Evolutionary conservation across 2,797 vertebrate genomes (phyloP), one percentile per base, ranked within the genome.

Genomic region (Xyrichtys novacula): DNA sequence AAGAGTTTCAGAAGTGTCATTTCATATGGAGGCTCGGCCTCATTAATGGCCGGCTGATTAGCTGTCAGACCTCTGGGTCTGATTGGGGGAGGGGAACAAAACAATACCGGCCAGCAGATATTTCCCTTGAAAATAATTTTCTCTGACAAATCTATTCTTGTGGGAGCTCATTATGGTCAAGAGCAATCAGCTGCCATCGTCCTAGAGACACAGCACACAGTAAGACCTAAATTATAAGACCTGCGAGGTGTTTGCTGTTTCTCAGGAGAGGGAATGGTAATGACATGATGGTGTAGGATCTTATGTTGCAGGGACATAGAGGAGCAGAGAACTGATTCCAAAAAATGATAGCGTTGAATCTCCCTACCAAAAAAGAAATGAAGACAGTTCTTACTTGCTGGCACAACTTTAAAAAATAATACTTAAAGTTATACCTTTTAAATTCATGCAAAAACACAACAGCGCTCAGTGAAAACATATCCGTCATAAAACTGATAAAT

Each of bases 81-180:
- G 79, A 85, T 71, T 67, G 62, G 52, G 61, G 47, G 52, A 25
- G 52, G 61, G 47, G 52, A 25, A 40, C 72, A 46, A 74, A 73
- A 58, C 78, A 79, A 86, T 0, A 7, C 48, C n/a, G 36, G 50
- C 43, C 73, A 70, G 8, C 31, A 25, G 75, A 87, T 88, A 89
- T 87, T 90, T 91, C 84, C 87, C 84, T 55, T 26, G 87, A 83
- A 90, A 84, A 90, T 82, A 85, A 89, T 90, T 89, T 83, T 75
- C 63, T 39, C 43, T 38, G 77, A 85, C 81, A 77, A 86, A 90
- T 89, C 60, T 90, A 68, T 90, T 88, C 88, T 83, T 73, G 74
- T 46, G 60, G 64, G 64, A 88, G 73, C 81, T 88, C 79, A 86
- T 90, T 88, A 90, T 73, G 59, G 89, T 81, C 7, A 25, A 88